These are phyloP conservation scores for Drosophila tropicalis DNA, from an alignment of 1,140 invertebrate genomes.

Conservation along the genomic window DNA sequence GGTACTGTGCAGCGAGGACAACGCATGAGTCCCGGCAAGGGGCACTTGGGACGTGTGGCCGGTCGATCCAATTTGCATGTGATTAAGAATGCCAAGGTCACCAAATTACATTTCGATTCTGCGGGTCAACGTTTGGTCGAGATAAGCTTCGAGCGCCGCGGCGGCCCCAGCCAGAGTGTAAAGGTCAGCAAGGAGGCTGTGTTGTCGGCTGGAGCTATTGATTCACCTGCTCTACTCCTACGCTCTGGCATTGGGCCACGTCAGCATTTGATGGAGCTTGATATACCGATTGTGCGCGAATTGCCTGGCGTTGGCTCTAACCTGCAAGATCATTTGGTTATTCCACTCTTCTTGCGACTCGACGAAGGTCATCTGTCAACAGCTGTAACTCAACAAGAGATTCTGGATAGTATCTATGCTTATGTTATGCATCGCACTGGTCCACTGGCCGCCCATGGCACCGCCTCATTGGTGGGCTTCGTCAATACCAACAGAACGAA, in stretches of 20 bases:
- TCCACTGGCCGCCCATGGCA: conserved; percentile 84
- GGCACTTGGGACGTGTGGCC: conserved; percentile 59
- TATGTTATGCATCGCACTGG: conserved; percentile 74
- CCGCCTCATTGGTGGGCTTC: conserved; percentile 49
- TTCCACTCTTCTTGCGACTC: conserved; percentile 77
- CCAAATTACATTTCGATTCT: conserved; percentile 86
- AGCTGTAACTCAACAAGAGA: conserved; percentile 37
- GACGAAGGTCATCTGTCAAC: conserved; percentile 24
- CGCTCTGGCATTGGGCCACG: conserved; percentile 85
- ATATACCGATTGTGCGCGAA: conserved; percentile 83
- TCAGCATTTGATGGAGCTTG: conserved; percentile 83
- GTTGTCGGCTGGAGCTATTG: conserved; percentile 85
- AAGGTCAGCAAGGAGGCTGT: conserved; percentile 84
- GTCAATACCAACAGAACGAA: conserved; percentile 55
- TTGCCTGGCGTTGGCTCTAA: conserved; percentile 86
- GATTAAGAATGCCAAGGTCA: conserved; percentile 86
- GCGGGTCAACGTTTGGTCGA: conserved; percentile 38
- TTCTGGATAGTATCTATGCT: conserved; percentile 54
- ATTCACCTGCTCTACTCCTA: conserved; percentile 84
- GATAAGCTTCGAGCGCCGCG: conserved; percentile 76
- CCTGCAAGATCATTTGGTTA: conserved; percentile 84
- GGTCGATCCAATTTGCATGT: conserved; percentile 88
- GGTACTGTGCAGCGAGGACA: conserved; percentile 85
- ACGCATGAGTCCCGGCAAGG: conserved; percentile 85
- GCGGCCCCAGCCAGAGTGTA: conserved; percentile 62